A percentile compares a stretch with the other conserved stretches of the same genome.
phyloP scores from a whole-genome alignment of 35 echinoderm and acorn worm species.

The Anneissia japonica region DNA sequence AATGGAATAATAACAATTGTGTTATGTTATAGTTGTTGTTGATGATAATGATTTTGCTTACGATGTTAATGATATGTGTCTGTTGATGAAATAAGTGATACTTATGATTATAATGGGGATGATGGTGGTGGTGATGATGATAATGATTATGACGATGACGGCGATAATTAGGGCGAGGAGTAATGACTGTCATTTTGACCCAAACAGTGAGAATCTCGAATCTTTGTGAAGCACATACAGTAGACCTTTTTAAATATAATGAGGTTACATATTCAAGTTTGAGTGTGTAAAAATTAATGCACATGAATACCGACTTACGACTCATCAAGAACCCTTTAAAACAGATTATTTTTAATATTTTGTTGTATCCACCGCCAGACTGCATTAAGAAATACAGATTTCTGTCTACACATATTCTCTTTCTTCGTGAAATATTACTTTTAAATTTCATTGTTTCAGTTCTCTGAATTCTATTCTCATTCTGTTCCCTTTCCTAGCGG shows the following conservation, averaged over 20 bases:
- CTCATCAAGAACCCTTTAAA: not conserved
- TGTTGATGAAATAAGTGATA: no score
- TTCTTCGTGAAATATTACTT: not conserved
- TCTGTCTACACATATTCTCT: not conserved
- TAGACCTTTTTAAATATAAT: no score
- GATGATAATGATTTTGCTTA: no score
- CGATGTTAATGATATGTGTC: no score
- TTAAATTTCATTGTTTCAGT: not conserved
- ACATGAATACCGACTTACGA: not conserved
- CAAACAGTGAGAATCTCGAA: not conserved
- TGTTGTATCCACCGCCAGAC: not conserved
- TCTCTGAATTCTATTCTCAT: not conserved
- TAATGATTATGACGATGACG: slow-evolving; percentile 12
- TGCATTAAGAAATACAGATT: not conserved
- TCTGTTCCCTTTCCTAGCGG: not conserved
- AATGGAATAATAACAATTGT: no score
- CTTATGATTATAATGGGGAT: no score
- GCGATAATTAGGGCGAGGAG: no score
- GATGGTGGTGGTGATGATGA: slow-evolving; percentile 7
- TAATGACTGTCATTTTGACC: not conserved
- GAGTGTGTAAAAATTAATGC: no score
- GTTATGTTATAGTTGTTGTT: no score
- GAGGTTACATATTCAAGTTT: no score
- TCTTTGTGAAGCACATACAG: not conserved
- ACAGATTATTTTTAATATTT: not conserved